These are phyloP conservation scores for Corythaeola cristata DNA, from an alignment of 2,113 vertebrate genomes.

Conservation along the genomic window DNA sequence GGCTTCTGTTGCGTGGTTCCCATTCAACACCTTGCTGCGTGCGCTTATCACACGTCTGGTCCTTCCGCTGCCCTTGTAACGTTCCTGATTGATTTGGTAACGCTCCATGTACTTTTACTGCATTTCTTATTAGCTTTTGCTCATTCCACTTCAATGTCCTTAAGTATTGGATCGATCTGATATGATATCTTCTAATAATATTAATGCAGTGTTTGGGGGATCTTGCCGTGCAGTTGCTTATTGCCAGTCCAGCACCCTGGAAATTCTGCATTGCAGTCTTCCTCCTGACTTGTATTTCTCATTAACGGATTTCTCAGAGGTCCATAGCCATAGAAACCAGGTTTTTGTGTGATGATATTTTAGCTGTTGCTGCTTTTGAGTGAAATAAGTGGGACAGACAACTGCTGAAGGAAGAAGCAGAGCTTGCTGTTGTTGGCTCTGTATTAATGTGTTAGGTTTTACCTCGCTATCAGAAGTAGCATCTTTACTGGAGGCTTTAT, in stretches of 20 bases:
- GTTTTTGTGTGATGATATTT: not conserved
- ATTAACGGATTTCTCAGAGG: not conserved
- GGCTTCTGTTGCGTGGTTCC: not conserved
- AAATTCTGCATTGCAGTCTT: not conserved
- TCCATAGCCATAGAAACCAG: not conserved
- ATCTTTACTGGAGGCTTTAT: not conserved
- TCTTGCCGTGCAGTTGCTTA: not conserved
- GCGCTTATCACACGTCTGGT: not conserved
- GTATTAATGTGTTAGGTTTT: not conserved
- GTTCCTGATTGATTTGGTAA: not conserved
- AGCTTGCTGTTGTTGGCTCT: not conserved
- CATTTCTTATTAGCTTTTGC: not conserved
- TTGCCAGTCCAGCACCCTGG: not conserved
- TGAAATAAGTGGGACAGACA: not conserved
- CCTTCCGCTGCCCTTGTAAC: not conserved
- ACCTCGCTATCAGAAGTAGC: not conserved
- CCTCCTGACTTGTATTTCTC: not conserved
- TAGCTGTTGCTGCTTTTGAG: not conserved
- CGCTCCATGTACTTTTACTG: not conserved
- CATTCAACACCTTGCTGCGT: not conserved
- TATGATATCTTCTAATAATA: not conserved
- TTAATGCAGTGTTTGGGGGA: not conserved
- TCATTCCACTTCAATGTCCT: not conserved
- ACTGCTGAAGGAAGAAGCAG: not conserved
- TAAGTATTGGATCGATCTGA: not conserved